phyloP scores from a whole-genome alignment of 2,888 invertebrate species.

The Scotopteryx bipunctaria region DNA sequence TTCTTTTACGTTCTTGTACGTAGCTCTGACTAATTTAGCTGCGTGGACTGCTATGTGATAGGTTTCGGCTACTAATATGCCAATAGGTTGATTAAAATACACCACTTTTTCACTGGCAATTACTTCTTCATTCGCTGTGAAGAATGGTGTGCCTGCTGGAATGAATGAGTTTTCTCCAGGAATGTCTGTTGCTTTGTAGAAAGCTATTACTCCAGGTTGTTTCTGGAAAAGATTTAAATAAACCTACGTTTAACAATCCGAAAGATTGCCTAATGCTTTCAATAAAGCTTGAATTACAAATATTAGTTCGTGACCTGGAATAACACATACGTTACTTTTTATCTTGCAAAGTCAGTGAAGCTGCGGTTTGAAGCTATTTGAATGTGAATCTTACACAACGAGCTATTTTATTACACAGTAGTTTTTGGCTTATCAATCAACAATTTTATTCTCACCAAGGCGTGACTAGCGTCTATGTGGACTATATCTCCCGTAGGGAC shows the following conservation, averaged over 20 bases:
- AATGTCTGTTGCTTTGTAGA: constrained; percentile 85
- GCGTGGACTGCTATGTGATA: constrained; percentile 80
- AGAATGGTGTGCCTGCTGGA: constrained; percentile 40
- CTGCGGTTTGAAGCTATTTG: background rate
- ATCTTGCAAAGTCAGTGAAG: too few relatives aligned
- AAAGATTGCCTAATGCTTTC: too few relatives aligned
- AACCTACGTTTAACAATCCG: background rate
- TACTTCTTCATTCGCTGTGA: constrained; percentile 57
- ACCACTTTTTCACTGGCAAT: constrained; percentile 66
- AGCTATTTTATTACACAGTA: too few relatives aligned
- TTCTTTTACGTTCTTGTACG: constrained; percentile 68
- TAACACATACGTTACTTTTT: too few relatives aligned
- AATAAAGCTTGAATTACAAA: too few relatives aligned
- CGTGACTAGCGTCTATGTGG: constrained; percentile 82
- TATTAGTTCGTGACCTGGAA: too few relatives aligned
- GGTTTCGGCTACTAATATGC: constrained; percentile 82
- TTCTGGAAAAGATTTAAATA: constrained; percentile 59
- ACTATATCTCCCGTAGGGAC: constrained; percentile 81
- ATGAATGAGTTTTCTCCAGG: constrained; percentile 85
- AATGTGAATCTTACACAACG: background rate
- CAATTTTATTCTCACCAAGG: constrained; percentile 85
- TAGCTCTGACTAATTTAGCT: constrained; percentile 80
- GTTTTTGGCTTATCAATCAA: too few relatives aligned
- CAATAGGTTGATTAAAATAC: constrained; percentile 61
- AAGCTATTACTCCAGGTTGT: constrained; percentile 85